Evolutionary conservation across 2,888 invertebrate genomes (phyloP), one percentile per base, ranked within the genome.

Genomic region (Pediacus dermestoides): DNA sequence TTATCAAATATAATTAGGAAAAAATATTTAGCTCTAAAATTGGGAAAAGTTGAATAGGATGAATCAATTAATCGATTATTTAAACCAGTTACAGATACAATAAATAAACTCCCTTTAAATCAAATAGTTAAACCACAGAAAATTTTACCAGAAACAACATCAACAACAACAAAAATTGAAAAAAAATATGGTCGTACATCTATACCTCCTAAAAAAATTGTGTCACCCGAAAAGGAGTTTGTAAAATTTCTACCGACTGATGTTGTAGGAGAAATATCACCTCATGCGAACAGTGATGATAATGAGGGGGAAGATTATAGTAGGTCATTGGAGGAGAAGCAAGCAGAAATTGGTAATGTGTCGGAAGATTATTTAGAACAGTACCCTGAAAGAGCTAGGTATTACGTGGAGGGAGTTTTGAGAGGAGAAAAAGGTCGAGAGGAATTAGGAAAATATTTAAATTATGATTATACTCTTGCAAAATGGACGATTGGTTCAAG

Each of bases 251-350:
- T 18, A 18, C 21, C 21, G 6, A 18, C 8, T 18, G 12, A 4
- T 4, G 3, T 30, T 13, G 30, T 15, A 30, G n/a, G 6, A 30
- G 11, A 11, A 13, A 4, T 12, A 13, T n/a, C 10, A 30, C 8
- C 4, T 10, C 4, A 30, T 4, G 6, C 3, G 3, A n/a, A 4
- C 4, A n/a, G 14, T 30, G n/a, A 30, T 30, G 12, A 12, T 12
- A 15, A 30, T 30, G 30, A 30, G 11, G 30, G 14, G 11, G 30
- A 30, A 13, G 30, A 12, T 26, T 8, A 26, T 26, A 9, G 10
- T 4, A 13, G 14, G n/a, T n/a, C 6, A 12, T 13, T 10, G 4
- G 8, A 12, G n/a, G 8, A 13, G 7, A 12, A 10, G 7, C 9
- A 4, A 7, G n/a, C 26, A 12, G 14, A 10, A 15, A 30, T 13